Evolutionary conservation across 2,888 invertebrate species (phyloP), one percentile per base, ranked within the genome.

Genomic region (Ochropacha duplaris): DNA sequence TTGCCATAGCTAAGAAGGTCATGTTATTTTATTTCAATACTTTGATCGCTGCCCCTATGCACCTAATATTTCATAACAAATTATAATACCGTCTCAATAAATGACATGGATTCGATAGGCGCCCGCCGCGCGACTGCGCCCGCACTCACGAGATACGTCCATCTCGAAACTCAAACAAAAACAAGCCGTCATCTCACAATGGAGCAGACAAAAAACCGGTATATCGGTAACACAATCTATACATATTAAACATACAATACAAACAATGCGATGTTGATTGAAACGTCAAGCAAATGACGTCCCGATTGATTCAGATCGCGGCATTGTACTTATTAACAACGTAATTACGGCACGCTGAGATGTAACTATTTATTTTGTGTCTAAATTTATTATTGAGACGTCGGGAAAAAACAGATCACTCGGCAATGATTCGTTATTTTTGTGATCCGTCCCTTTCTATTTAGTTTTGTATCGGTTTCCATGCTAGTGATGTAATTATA

Each of bases 151-250:
- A 44, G 52, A 52, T 49, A 52, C 51, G 44, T 57, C 56, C 52
- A 50, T 49, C 44, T n/a, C 57, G 44, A 44, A 44, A 44, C 44
- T 72, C 71, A 77, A 77, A 83, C 81, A 84, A 86, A 84, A 84
- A 82, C 80, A 74, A 74, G 71, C 76, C 81, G 76, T 79, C 85
- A 81, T 83, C 82, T 80, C 74, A 79, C 82, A 80, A 84, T 79
- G 81, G 76, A 69, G 62, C 61, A 52, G 58, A 81, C 79, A 86
- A 87, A 87, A 87, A 87, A 81, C 69, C 79, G 73, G 90, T 91
- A 90, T 92, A 92, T 92, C 92, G 84, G 85, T 92, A 92, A 90
- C 92, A 91, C 91, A 86, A 92, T 92, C 91, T 90, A 82, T 84
- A 84, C 83, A 82, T 88, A 90, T 90, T 89, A 89, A 89, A 90